Evolutionary conservation across 2,888 invertebrate species (phyloP).

Genomic region (Notocelia uddmanniana): DNA sequence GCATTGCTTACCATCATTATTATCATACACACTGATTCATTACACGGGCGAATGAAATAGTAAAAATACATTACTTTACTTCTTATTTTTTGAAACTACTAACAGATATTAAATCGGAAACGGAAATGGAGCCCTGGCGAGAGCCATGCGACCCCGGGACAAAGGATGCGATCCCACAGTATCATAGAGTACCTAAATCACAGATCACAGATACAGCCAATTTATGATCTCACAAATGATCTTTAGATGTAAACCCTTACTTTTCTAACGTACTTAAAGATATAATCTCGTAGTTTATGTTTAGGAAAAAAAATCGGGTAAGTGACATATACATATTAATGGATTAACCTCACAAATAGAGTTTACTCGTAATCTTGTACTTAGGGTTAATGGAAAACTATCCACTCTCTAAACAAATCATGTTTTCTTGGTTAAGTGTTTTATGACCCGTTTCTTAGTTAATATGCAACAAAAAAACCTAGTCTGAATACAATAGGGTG

Average conservation of each 20-base stretch:
- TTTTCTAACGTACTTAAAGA: background rate
- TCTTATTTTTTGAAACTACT: conserved; percentile 6
- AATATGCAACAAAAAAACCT: background rate
- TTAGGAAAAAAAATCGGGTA: background rate
- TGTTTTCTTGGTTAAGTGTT: too few species aligned
- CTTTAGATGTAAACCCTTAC: background rate
- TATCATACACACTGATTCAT: too few species aligned
- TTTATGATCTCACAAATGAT: conserved; percentile 19
- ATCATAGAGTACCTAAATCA: conserved; percentile 53
- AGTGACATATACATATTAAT: too few species aligned
- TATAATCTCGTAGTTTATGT: background rate
- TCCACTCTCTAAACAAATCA: too few species aligned
- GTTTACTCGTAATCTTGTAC: too few species aligned
- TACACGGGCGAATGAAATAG: background rate
- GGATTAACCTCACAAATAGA: too few species aligned
- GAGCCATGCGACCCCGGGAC: conserved; percentile 56
- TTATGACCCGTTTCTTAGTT: too few species aligned
- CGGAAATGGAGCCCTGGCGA: conserved; percentile 54
- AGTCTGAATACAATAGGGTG: background rate
- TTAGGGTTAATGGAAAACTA: too few species aligned
- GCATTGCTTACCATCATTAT: too few species aligned
- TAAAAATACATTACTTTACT: background rate
- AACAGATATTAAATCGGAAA: conserved; percentile 35
- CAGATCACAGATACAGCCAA: conserved; percentile 26
- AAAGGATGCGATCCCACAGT: conserved; percentile 53